phyloP scores from a whole-genome alignment of 2,888 invertebrate genomes.

The Eucera pruinosa region DNA sequence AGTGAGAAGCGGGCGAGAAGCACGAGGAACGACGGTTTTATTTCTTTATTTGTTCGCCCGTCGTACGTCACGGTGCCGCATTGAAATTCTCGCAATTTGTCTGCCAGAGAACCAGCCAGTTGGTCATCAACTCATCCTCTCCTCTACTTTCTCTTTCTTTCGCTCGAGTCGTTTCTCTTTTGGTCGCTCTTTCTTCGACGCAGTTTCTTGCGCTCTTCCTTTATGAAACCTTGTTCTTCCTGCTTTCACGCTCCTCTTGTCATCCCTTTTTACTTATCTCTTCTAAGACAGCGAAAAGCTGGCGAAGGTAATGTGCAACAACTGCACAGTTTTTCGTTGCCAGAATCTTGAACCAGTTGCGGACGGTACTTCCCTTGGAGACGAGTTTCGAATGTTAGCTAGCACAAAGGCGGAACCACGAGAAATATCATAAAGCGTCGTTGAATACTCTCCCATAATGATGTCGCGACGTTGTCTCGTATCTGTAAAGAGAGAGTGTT shows the following conservation, averaged over 20 bases:
- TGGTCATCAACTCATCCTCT: conserved; percentile 39
- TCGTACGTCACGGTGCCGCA: conserved; percentile 62
- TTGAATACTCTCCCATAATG: neutral
- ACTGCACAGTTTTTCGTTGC: conserved; percentile 25
- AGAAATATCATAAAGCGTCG: conserved; percentile 5
- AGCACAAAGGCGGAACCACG: conserved; percentile 5
- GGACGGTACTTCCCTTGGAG: conserved; percentile 18
- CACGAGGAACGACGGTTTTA: conserved; percentile 58
- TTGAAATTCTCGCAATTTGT: conserved; percentile 76
- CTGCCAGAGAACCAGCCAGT: conserved; percentile 60
- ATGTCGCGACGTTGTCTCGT: conserved; percentile 17
- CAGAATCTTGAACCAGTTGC: conserved; percentile 31
- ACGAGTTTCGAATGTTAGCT: conserved; percentile 1
- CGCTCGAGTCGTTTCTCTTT: neutral
- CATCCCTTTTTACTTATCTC: conserved; percentile 7
- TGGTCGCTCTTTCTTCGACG: neutral
- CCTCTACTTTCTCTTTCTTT: neutral
- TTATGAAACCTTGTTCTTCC: neutral
- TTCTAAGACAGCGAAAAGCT: conserved; percentile 26
- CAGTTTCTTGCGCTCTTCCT: conserved; percentile 2
- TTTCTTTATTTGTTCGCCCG: conserved; percentile 69
- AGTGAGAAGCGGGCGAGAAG: neutral
- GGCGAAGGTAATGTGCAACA: conserved; percentile 29
- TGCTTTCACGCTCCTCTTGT: conserved; percentile 4
- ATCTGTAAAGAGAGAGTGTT: neutral